Conservation (phyloP, 1,140 invertebrate species). For the Pseudomyrmex gracilis region DNA sequence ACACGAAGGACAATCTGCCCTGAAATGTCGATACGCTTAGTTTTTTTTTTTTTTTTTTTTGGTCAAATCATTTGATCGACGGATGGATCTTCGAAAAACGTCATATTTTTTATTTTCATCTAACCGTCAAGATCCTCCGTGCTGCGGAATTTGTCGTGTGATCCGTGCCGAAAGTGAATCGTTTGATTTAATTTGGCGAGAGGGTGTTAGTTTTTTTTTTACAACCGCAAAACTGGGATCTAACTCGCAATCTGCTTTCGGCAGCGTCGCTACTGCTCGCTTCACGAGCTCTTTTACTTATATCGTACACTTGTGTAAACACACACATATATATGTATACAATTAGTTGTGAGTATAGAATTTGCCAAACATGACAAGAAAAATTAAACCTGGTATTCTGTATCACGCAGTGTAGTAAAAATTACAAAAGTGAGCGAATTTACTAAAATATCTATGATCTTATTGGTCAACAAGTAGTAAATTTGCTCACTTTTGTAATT, state of each 20-base stretch:
- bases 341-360: not conserved
- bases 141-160: not conserved
- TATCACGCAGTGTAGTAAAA: too few species aligned
- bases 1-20: conserved; percentile 32
- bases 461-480: too few species aligned
- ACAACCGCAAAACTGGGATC: not conserved
- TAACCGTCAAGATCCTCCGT: conserved; percentile 17
- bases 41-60: conserved; percentile 6
- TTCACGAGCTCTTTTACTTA: not conserved
- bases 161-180: conserved; percentile 13
- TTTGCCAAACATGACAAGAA: not conserved
- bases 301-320: not conserved
- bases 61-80: conserved; percentile 3
- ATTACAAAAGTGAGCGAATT: too few species aligned
- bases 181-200: not conserved
- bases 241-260: not conserved
- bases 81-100: conserved; percentile 4
- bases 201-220: not conserved
- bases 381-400: too few species aligned
- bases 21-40: conserved; percentile 41
- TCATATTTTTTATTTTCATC: not conserved
- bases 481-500: too few species aligned
- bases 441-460: too few species aligned
- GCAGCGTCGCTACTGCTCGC: not conserved
- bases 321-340: not conserved